Evolutionary conservation across 2,797 vertebrate species (phyloP).

Genomic region (Acanthurus lineatus): DNA sequence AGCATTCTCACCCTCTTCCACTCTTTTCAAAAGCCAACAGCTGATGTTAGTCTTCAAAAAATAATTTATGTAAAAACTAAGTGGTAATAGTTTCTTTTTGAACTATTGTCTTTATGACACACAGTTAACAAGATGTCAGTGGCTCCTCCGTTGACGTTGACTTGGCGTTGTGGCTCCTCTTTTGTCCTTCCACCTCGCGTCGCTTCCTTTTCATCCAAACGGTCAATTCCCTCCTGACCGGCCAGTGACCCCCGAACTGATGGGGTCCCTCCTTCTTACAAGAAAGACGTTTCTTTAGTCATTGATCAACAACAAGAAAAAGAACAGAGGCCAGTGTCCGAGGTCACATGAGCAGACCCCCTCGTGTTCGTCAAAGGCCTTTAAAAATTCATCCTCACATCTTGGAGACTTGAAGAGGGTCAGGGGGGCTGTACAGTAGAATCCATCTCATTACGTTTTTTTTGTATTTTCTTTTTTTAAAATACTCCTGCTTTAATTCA

Average conservation of each 20-base stretch:
- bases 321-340: conserved; percentile 74
- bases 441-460: conserved; percentile 57
- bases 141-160: conserved; percentile 71
- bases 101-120: conserved; percentile 82
- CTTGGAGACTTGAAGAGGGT: conserved; percentile 72
- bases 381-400: conserved; percentile 73
- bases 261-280: conserved; percentile 60
- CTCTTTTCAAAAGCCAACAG: conserved; percentile 81
- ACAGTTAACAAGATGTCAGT: conserved; percentile 80
- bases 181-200: conserved; percentile 34
- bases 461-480: conserved; percentile 46
- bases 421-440: conserved; percentile 77
- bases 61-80: conserved; percentile 91
- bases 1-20: conserved; percentile 80
- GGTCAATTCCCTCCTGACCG: conserved; percentile 60
- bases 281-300: conserved; percentile 78
- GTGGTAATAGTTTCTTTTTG: conserved; percentile 86
- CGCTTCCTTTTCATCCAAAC: conserved; percentile 49
- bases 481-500: conserved; percentile 53
- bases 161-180: conserved; percentile 70
- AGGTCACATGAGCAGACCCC: conserved; percentile 72
- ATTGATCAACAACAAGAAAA: conserved; percentile 80
- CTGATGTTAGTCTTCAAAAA: conserved; percentile 88
- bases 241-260: conserved; percentile 51
- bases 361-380: conserved; percentile 68